Evolutionary conservation across 2,797 vertebrate genomes (phyloP).

Genomic region (Bovichtus diacanthus): DNA sequence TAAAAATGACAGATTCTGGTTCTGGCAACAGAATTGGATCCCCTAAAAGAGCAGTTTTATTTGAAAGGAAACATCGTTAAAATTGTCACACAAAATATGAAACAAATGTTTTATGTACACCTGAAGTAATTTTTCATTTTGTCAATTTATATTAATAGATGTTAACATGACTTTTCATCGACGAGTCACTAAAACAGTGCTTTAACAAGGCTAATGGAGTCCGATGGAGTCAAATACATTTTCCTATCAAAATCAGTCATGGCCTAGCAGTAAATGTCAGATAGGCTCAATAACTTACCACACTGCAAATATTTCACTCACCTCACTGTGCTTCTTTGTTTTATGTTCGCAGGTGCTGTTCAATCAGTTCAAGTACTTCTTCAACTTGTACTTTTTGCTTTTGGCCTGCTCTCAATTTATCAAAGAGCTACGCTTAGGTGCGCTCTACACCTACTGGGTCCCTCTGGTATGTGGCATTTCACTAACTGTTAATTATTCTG

Average conservation of each 20-base stretch:
- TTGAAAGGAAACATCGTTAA: too few relatives aligned
- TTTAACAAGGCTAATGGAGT: not conserved
- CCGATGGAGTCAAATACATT: not conserved
- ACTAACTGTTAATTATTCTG: constrained; percentile 23
- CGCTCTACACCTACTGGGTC: constrained; percentile 98
- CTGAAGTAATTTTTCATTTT: not conserved
- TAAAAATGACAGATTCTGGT: not conserved
- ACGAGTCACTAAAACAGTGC: not conserved
- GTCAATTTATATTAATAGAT: not conserved
- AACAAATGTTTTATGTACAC: not conserved
- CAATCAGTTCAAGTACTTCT: constrained; percentile 99
- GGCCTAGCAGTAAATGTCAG: not conserved
- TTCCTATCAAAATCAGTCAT: not conserved
- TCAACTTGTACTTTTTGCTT: constrained; percentile 97
- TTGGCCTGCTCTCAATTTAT: constrained; percentile 98
- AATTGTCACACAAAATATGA: not conserved
- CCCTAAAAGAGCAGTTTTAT: not conserved
- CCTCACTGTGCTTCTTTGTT: constrained; percentile 28
- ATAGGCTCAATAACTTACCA: not conserved
- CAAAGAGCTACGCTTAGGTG: constrained; percentile 93
- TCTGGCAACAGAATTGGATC: not conserved
- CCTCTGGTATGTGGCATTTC: constrained; percentile 90
- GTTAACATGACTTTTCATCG: not conserved
- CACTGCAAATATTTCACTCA: not conserved
- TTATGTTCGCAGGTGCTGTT: constrained; percentile 90